phyloP scores from a whole-genome alignment of 2,797 vertebrate species.

The Tragopan temminckii region DNA sequence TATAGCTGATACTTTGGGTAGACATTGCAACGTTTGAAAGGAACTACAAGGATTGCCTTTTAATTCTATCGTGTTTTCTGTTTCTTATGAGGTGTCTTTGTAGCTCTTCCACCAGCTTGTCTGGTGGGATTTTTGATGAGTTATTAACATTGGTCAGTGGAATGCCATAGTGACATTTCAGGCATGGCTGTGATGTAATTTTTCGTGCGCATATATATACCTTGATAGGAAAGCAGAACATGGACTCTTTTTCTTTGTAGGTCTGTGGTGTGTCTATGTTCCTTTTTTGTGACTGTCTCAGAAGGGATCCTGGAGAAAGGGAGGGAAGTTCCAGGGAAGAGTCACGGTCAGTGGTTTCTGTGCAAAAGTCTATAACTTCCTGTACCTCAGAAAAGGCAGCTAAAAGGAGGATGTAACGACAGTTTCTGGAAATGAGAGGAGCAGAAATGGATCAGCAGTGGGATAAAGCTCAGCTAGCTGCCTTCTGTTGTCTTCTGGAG shows the following conservation, averaged over 20 bases:
- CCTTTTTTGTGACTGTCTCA: background rate
- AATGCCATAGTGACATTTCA: background rate
- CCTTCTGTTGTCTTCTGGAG: background rate
- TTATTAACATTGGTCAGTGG: background rate
- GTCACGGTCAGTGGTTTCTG: background rate
- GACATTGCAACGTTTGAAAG: background rate
- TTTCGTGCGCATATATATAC: background rate
- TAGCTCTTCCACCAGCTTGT: background rate
- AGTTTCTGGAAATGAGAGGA: background rate
- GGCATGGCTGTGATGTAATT: background rate
- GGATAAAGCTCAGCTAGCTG: background rate
- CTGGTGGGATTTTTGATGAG: background rate
- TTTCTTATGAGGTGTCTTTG: background rate
- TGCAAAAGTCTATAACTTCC: background rate
- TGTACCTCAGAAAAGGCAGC: background rate
- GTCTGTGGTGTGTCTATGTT: background rate
- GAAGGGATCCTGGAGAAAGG: background rate
- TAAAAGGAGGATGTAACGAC: background rate
- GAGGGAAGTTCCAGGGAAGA: background rate
- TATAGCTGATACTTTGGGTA: background rate
- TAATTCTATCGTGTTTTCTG: background rate
- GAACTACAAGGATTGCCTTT: background rate
- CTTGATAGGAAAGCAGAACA: background rate
- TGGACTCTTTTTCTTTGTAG: background rate
- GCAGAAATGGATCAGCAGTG: background rate